Base-by-base conservation (phyloP, 2,888 invertebrate species). In the Tipula helvola region DNA sequence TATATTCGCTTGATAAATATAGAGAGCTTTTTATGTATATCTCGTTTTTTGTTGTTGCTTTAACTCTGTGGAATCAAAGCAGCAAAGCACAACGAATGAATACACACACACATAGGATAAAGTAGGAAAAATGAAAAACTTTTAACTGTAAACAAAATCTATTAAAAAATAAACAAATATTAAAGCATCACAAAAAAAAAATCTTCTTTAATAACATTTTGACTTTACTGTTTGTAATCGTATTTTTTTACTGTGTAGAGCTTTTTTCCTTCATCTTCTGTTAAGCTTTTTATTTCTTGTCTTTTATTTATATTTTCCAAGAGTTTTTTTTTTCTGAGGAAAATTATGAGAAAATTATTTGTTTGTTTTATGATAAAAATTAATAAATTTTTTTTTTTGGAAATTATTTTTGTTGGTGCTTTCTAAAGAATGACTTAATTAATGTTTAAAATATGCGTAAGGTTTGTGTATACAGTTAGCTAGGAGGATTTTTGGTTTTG, bases 101-200 rank as follows among this genome's bases (percentile, higher is more conserved):
- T n/a, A n/a, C 28, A 28, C 28, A 28, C 28, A 28, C 2, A 28
- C 28, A 28, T 10, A 28, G 52, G 2, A 71, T 71, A 71, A 71
- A 71, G 71, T 71, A 71, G 71, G 10, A 71, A 71, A 71, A 71
- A 71, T 71, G 71, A 12, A 71, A 71, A 71, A 18, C 28, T 71
- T 71, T 71, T 71, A 71, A 71, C 71, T 71, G 71, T 71, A 71
- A 71, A 71, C 71, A 71, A 71, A 71, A 71, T 71, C 71, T 71
- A 71, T 71, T 71, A 28, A 71, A 71, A 71, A 71, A 71, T 71
- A 71, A 71, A 71, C 71, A 71, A 28, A 71, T 71, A 28, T 71
- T 71, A 71, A 71, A 71, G 71, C 71, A 39, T 28, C 28, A 28
- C 28, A 18, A 57, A 57, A 57, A 18, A 71, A 71, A 71, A 71